Conservation (phyloP, 2,797 vertebrate species). For the Neosalanx taihuensis region DNA sequence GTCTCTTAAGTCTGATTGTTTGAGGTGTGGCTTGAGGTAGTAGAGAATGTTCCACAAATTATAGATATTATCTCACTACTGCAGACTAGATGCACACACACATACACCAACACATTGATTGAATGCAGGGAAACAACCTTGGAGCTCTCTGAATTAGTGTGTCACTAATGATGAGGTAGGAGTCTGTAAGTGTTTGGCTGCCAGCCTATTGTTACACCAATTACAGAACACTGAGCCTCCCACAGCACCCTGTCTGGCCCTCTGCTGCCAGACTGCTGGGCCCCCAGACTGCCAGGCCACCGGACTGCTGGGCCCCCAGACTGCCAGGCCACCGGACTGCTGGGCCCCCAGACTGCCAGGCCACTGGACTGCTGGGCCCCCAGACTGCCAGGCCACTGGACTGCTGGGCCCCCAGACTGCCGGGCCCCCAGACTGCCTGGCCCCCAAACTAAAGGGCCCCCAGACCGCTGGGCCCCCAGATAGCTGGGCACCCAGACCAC, state of each 20-base stretch:
- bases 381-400: no score
- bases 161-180: conserved; percentile 21
- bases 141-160: conserved; percentile 22
- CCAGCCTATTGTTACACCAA: conserved; percentile 35
- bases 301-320: no score
- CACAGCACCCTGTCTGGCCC: conserved; percentile 15
- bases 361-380: no score
- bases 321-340: no score
- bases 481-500: no score
- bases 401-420: no score
- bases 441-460: no score
- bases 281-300: neutral
- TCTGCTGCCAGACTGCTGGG: conserved; percentile 15
- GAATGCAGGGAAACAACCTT: conserved; percentile 5
- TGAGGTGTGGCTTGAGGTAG: conserved; percentile 22
- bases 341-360: no score
- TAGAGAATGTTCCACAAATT: conserved; percentile 29
- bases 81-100: neutral
- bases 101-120: conserved; percentile 1
- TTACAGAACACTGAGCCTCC: conserved; percentile 35
- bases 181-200: conserved; percentile 18
- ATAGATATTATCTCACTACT: conserved; percentile 18
- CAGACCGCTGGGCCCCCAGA: no score
- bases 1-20: conserved; percentile 23
- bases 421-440: no score